A percentile compares a stretch with the other conserved stretches of the same genome.
Evolutionary conservation across 2,113 vertebrate genomes (phyloP).

Genomic region (Phocoena phocoena): DNA sequence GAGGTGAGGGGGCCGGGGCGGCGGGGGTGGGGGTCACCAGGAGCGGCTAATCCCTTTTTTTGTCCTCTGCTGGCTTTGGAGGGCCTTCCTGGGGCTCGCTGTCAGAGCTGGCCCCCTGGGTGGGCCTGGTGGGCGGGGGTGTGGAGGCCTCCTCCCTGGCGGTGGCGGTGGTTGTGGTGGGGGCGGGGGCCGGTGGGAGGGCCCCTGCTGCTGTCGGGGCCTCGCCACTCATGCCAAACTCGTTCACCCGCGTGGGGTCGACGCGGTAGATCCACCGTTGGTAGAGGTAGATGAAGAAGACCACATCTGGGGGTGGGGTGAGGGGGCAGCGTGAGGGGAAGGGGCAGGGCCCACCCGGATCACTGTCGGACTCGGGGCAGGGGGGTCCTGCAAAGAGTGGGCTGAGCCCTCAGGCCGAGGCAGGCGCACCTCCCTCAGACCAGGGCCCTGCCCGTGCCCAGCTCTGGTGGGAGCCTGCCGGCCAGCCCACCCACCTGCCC

Average conservation of each 20-base stretch:
- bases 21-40: conserved; percentile 14
- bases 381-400: background rate
- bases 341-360: background rate
- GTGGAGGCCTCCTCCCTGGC: conserved; percentile 23
- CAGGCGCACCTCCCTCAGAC: background rate
- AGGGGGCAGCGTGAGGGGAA: background rate
- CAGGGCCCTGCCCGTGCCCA: background rate
- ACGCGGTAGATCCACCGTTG: conserved; percentile 97
- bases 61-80: conserved; percentile 91
- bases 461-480: background rate
- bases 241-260: conserved; percentile 92
- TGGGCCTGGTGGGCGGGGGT: background rate
- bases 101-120: background rate
- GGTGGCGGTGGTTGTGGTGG: rapidly evolving
- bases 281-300: conserved; percentile 97
- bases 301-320: conserved; percentile 86
- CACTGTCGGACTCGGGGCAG: background rate
- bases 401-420: background rate
- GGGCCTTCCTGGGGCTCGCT: conserved; percentile 65
- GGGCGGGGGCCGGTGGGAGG: background rate
- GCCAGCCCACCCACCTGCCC: rapidly evolving
- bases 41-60: conserved; percentile 92
- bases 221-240: conserved; percentile 93
- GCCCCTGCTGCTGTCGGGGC: conserved; percentile 66
- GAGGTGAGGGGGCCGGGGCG: background rate